A percentile compares a stretch with the other conserved stretches of the same genome.
These are phyloP conservation scores for Chymomyza caudatula DNA, from an alignment of 2,888 invertebrate genomes.

Conservation along the genomic window DNA sequence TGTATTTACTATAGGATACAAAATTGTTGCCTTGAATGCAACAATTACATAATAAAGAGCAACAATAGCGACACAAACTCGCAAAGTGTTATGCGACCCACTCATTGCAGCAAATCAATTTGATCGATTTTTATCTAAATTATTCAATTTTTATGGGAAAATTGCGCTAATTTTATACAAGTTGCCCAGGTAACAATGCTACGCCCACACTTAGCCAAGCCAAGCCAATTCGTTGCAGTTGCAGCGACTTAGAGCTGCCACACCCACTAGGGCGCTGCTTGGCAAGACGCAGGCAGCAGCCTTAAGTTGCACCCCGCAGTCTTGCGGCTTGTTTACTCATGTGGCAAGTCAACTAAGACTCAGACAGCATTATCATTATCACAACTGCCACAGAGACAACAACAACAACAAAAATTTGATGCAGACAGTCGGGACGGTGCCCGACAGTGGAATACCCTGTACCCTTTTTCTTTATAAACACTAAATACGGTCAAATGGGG, in stretches of 20 bases:
- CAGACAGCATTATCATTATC: neutral
- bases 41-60: slow-evolving; percentile 29
- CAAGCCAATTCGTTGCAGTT: neutral
- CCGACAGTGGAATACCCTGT: neutral
- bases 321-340: slow-evolving; percentile 22
- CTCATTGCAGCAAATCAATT: slow-evolving; percentile 26
- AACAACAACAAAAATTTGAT: neutral
- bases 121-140: slow-evolving; percentile 37
- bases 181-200: slow-evolving; percentile 5
- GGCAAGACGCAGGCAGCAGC: neutral
- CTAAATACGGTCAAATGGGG: too few species aligned
- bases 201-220: neutral
- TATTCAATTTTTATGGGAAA: slow-evolving; percentile 33
- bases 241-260: neutral
- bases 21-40: slow-evolving; percentile 12
- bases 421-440: neutral
- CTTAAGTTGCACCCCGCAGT: neutral
- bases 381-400: neutral
- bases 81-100: neutral
- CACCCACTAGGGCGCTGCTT: neutral
- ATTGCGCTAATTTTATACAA: slow-evolving; percentile 17
- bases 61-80: slow-evolving; percentile 10
- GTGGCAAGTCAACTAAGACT: slow-evolving; percentile 29
- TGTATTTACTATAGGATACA: neutral
- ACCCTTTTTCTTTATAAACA: neutral